A percentile compares a stretch with the other conserved stretches of the same genome.
phyloP scores from a whole-genome alignment of 2,797 vertebrate species.

The Pempheris klunzingeri region DNA sequence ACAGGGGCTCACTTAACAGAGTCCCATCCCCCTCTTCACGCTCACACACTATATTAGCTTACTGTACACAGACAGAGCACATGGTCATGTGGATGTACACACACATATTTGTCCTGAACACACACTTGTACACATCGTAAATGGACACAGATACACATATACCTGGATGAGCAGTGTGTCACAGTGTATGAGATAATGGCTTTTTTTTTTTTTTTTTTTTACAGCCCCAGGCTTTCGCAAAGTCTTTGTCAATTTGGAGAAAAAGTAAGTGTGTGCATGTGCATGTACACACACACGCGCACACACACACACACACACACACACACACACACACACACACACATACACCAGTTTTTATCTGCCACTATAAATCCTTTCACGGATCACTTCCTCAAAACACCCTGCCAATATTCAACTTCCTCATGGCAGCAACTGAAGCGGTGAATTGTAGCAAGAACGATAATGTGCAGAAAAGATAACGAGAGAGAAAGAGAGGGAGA shows the following conservation, averaged over 20 bases:
- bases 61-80: constrained; percentile 66
- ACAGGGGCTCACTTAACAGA: constrained; percentile 56
- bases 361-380: constrained; percentile 69
- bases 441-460: constrained; percentile 43
- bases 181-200: constrained; percentile 63
- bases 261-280: constrained; percentile 5
- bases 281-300: too few species aligned
- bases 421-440: constrained; percentile 56
- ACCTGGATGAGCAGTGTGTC: constrained; percentile 42
- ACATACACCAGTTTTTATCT: constrained; percentile 62
- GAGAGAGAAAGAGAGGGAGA: neutral
- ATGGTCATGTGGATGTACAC: constrained; percentile 44
- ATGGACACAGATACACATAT: constrained; percentile 42
- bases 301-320: neutral
- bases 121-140: constrained; percentile 37
- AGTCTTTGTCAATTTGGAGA: constrained; percentile 64
- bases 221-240: constrained; percentile 53
- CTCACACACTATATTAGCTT: constrained; percentile 69
- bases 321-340: neutral
- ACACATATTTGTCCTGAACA: constrained; percentile 46
- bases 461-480: constrained; percentile 36
- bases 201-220: constrained; percentile 15
- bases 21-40: constrained; percentile 60
- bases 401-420: constrained; percentile 73
- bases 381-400: constrained; percentile 73